Conservation (phyloP, 2,797 vertebrate species). For the Sebastes variabilis region DNA sequence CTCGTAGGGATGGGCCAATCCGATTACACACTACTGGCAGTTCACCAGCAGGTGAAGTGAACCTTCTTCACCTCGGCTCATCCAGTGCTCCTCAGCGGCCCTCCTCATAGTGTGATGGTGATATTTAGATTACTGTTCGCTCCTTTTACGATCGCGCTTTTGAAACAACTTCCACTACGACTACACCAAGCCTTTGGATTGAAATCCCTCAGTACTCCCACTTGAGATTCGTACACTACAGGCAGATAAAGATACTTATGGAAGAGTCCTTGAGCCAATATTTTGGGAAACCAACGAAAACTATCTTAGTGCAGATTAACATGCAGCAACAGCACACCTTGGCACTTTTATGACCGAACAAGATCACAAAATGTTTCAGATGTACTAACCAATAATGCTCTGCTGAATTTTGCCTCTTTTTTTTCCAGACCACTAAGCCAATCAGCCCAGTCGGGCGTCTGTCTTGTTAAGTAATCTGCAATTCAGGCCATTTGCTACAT, state of each 20-base stretch:
- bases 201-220: constrained; percentile 61
- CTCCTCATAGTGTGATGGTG: constrained; percentile 39
- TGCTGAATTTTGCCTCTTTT: constrained; percentile 35
- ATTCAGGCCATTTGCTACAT: constrained; percentile 79
- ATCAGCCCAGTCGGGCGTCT: constrained; percentile 59
- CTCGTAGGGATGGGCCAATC: constrained; percentile 21
- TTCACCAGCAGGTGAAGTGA: constrained; percentile 11
- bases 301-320: constrained; percentile 82
- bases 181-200: constrained; percentile 62
- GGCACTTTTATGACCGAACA: constrained; percentile 77
- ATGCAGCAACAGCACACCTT: constrained; percentile 85
- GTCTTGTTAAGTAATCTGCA: constrained; percentile 62
- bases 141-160: constrained; percentile 50
- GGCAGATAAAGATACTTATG: constrained; percentile 76
- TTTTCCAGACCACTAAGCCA: constrained; percentile 52
- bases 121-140: constrained; percentile 53
- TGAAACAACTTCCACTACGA: constrained; percentile 57
- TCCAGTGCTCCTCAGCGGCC: constrained; percentile 34
- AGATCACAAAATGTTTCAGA: constrained; percentile 74
- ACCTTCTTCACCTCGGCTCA: constrained; percentile 15
- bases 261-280: constrained; percentile 81
- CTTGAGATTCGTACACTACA: constrained; percentile 68
- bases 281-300: constrained; percentile 82
- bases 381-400: constrained; percentile 72
- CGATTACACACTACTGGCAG: constrained; percentile 7